These are phyloP conservation scores for Trachemys scripta DNA, from an alignment of 2,113 vertebrate species.

Conservation along the genomic window DNA sequence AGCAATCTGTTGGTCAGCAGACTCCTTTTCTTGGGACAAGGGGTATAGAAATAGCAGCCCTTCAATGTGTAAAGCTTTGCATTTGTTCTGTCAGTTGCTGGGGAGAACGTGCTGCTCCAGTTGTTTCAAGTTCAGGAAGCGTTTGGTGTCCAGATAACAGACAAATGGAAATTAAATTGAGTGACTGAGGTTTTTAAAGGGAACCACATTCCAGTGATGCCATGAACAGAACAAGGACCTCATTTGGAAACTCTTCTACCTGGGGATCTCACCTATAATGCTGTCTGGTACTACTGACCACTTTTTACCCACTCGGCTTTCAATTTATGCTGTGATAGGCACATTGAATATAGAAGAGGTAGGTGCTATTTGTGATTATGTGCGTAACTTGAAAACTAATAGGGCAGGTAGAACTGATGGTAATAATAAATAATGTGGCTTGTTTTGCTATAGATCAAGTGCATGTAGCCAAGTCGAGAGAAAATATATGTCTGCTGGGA, in stretches of 20 bases:
- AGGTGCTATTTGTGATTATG: background rate
- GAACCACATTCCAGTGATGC: rapidly evolving
- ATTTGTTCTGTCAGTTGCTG: background rate
- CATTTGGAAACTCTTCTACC: background rate
- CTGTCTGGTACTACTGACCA: background rate
- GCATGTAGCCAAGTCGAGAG: background rate
- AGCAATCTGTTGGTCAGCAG: background rate
- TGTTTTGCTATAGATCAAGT: background rate
- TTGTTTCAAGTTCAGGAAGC: background rate
- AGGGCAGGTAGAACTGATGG: background rate
- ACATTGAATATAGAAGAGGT: background rate
- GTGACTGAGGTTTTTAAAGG: background rate
- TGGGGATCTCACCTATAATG: background rate
- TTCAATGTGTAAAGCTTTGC: background rate
- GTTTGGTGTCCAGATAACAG: background rate
- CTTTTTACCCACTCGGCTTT: background rate
- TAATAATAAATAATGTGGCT: background rate
- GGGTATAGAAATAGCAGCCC: background rate
- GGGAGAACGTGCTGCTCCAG: background rate
- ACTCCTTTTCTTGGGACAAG: background rate
- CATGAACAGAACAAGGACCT: background rate
- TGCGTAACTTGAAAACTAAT: background rate
- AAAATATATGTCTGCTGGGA: background rate
- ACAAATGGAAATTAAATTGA: background rate
- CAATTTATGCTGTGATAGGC: background rate